Base-by-base conservation (phyloP, 1,140 invertebrate species). In the Zaprionus gabonicus region DNA sequence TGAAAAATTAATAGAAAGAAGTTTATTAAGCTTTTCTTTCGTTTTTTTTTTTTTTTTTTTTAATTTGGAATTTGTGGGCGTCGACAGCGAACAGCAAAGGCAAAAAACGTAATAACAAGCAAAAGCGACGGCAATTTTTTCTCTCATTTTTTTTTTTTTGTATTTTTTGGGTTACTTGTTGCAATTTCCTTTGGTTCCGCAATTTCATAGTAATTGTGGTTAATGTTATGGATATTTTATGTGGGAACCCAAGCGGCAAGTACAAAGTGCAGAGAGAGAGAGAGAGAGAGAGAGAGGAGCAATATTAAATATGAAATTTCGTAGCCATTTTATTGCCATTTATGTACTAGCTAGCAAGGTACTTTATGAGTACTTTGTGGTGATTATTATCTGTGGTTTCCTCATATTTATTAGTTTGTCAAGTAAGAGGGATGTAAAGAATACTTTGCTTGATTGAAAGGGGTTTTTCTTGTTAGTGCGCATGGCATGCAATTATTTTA, bases 201-300 rank as follows among this genome's bases (percentile, higher is more conserved):
- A 80, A 81, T 81, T 84, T 84, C 81, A 84, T 70, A 78, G 81
- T 84, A 84, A 84, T 84, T 84, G 81, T 80, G 81, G 81, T 84
- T 84, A 84, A 84, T 84, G 81, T 84, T 84, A 80, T 84, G 82
- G 82, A 85, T 87, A 86, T 85, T 86, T 85, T 86, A 85, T 85
- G 82, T 80, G 83, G 79, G 76, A 87, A 86, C 20, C 60, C 57
- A 64, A 38, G 27, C 41, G 41, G 57, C 34, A 55, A 36, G 9
- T 12, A 46, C 41, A 46, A 46, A 46, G 10, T 58, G 64, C 23
- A 51, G 28, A 20, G 12, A 10, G 20, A 41, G 20, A 10, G 15
- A 41, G 34, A 31, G 49, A 10, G 31, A 34, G 6, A 64, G 34
- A 36, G 38, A 10, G n/a, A 9, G 3, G 25, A 31, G 15, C 4